Conservation (phyloP, 30 jellyfish, hydroid and myxozoan genomes). For the Hydractinia echinata region DNA sequence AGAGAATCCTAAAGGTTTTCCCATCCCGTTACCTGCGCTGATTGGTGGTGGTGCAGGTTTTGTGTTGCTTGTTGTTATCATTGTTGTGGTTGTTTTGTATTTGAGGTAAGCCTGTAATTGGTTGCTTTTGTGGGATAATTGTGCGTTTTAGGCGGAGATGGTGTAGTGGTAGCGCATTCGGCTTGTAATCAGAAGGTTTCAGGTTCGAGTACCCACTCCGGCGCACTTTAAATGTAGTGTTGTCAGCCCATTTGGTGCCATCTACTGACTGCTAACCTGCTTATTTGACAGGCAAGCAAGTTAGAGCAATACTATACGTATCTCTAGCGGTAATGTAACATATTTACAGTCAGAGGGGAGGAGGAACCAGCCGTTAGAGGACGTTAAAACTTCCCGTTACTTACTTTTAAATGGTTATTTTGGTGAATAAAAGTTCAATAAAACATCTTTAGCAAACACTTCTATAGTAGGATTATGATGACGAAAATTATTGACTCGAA, state of each 20-base stretch:
- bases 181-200: not conserved
- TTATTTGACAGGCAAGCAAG: not conserved
- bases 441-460: no score
- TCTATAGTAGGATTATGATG: no score
- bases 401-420: no score
- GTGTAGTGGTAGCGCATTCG: not conserved
- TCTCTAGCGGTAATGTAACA: no score
- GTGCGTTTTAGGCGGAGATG: no score
- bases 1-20: constrained; percentile 13
- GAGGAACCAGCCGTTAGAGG: no score
- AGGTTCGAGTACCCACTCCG: not conserved
- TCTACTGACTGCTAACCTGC: not conserved
- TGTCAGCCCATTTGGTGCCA: not conserved
- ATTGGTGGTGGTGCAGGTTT: constrained; percentile 65
- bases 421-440: no score
- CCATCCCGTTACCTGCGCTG: constrained; percentile 59
- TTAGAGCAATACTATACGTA: no score
- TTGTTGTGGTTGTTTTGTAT: constrained; percentile 48
- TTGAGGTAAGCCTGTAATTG: constrained; percentile 35
- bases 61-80: constrained; percentile 40
- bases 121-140: not conserved
- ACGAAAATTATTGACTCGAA: no score
- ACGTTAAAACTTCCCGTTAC: no score
- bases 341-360: no score
- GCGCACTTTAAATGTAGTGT: not conserved